Conservation (phyloP, 2,113 vertebrate species). For the Corydoras sp. region DNA sequence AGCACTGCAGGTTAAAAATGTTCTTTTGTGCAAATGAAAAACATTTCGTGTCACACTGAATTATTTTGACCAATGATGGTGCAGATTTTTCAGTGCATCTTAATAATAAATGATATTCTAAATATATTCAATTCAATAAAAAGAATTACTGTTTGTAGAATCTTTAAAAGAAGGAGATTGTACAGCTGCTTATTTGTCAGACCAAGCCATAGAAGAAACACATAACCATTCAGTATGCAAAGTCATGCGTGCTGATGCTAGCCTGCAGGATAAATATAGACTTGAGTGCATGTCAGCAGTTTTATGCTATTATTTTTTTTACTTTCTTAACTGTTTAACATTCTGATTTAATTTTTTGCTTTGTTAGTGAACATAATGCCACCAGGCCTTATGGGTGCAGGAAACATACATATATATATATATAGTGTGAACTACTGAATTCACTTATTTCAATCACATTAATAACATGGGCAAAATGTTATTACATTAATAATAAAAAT, state of each 20-base stretch:
- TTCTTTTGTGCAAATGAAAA: neutral
- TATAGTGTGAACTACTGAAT: too few species aligned
- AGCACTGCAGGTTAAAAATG: neutral
- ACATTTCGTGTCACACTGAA: conserved; percentile 1
- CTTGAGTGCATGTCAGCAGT: conserved; percentile 30
- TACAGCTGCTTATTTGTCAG: conserved; percentile 20
- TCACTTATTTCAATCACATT: too few species aligned
- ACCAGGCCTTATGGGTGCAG: too few species aligned
- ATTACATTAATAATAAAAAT: too few species aligned
- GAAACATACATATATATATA: too few species aligned
- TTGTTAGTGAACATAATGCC: neutral
- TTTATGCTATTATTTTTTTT: conserved; percentile 12
- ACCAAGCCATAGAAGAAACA: conserved; percentile 3
- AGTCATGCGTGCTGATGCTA: conserved; percentile 29
- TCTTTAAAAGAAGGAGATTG: neutral
- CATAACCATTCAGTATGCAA: conserved; percentile 33
- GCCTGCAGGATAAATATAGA: conserved; percentile 45
- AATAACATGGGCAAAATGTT: too few species aligned
- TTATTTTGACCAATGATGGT: conserved; percentile 4
- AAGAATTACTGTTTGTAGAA: neutral
- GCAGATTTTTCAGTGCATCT: neutral
- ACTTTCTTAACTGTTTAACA: neutral
- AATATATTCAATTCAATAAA: neutral
- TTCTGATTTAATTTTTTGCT: neutral
- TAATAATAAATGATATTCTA: neutral